Conservation (phyloP, 2,797 vertebrate genomes). For the Cacajao melanocephalus region DNA sequence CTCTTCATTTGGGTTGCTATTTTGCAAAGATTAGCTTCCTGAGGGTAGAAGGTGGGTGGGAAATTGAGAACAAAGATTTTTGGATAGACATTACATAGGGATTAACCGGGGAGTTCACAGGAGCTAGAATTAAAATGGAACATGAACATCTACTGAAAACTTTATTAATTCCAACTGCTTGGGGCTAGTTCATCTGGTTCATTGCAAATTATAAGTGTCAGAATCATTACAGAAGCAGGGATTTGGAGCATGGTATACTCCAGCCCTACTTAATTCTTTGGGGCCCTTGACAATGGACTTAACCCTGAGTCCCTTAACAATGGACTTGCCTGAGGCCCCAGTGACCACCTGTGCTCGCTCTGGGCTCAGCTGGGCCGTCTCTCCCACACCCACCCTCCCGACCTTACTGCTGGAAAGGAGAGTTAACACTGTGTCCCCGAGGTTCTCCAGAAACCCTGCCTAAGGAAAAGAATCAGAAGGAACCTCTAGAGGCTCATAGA, state of each 20-base stretch:
- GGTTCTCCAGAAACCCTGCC: neutral
- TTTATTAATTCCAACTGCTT: neutral
- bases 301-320: neutral
- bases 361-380: neutral
- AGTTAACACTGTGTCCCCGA: neutral
- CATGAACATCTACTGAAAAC: neutral
- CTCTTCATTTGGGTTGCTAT: neutral
- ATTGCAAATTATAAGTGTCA: neutral
- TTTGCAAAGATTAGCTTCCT: neutral
- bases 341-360: neutral
- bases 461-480: neutral
- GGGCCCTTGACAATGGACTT: neutral
- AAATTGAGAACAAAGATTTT: neutral
- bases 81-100: neutral
- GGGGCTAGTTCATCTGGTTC: neutral
- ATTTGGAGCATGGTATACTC: neutral
- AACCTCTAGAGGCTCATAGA: neutral
- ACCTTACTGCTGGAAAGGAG: neutral
- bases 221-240: neutral
- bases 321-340: neutral
- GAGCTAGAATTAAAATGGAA: neutral
- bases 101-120: neutral
- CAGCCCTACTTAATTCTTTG: neutral
- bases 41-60: neutral
- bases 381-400: neutral